A percentile compares a stretch with the other conserved stretches of the same genome.
Evolutionary conservation across 2,113 vertebrate species (phyloP).

Genomic region (Bothrops jararaca): DNA sequence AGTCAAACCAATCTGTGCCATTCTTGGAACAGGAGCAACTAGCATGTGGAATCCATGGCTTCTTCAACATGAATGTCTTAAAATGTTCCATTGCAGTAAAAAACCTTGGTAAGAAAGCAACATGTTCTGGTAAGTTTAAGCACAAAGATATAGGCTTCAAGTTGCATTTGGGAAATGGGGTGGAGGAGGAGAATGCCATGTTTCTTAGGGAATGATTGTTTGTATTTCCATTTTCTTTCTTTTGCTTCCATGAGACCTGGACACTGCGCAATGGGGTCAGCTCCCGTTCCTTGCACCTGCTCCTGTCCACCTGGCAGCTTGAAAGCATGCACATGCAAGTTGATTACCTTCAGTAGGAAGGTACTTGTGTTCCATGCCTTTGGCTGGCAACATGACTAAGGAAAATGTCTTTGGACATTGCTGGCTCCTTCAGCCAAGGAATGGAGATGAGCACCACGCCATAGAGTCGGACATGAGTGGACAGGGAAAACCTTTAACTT

Average conservation of each 20-base stretch:
- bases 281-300: not conserved
- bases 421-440: no score
- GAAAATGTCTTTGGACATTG: no score
- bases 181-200: not conserved
- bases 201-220: not conserved
- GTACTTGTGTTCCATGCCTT: no score
- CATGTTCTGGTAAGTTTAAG: not conserved
- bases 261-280: not conserved
- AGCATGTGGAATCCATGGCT: conserved; percentile 4
- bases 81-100: conserved; percentile 4
- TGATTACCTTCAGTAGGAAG: no score
- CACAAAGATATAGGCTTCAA: not conserved
- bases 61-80: not conserved
- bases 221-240: not conserved
- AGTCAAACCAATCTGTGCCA: conserved; percentile 4
- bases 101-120: conserved; percentile 1
- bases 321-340: no score
- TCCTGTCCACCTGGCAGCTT: not conserved
- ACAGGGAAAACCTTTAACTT: no score
- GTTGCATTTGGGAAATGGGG: not conserved
- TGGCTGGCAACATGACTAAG: no score
- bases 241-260: not conserved
- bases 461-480: no score
- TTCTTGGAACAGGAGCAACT: conserved; percentile 5
- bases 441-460: no score